phyloP scores from a whole-genome alignment of 2,113 vertebrate genomes.

The Mobula birostris region DNA sequence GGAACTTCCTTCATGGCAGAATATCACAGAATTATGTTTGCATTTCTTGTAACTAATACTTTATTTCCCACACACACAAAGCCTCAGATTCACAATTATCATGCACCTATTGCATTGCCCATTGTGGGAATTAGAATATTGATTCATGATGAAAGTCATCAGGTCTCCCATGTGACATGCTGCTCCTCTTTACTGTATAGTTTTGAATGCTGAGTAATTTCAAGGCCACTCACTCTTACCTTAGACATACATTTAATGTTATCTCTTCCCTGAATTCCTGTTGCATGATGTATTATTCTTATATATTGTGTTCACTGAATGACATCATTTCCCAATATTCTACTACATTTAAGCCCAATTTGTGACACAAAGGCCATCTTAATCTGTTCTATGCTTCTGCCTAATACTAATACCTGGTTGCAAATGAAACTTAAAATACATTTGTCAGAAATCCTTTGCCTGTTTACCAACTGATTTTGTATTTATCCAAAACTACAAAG shows the following conservation, averaged over 20 bases:
- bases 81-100: too few relatives aligned
- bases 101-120: too few relatives aligned
- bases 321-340: not conserved
- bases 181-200: too few relatives aligned
- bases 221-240: not conserved
- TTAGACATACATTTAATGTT: not conserved
- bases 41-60: too few relatives aligned
- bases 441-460: not conserved
- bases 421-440: not conserved
- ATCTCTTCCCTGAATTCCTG: not conserved
- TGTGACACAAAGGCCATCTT: not conserved
- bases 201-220: too few relatives aligned
- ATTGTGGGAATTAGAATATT: too few relatives aligned
- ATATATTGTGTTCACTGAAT: not conserved
- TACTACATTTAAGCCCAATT: not conserved
- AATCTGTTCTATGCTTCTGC: not conserved
- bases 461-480: not conserved
- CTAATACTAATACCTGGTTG: not conserved
- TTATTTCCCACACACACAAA: too few relatives aligned
- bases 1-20: too few relatives aligned
- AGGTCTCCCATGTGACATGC: too few relatives aligned
- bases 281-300: not conserved
- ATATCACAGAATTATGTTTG: too few relatives aligned
- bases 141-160: too few relatives aligned
- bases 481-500: not conserved